Percentiles rank a stretch among this genome's conserved stretches.
Conservation (phyloP, 2,113 vertebrate species). For the Motacilla alba region DNA sequence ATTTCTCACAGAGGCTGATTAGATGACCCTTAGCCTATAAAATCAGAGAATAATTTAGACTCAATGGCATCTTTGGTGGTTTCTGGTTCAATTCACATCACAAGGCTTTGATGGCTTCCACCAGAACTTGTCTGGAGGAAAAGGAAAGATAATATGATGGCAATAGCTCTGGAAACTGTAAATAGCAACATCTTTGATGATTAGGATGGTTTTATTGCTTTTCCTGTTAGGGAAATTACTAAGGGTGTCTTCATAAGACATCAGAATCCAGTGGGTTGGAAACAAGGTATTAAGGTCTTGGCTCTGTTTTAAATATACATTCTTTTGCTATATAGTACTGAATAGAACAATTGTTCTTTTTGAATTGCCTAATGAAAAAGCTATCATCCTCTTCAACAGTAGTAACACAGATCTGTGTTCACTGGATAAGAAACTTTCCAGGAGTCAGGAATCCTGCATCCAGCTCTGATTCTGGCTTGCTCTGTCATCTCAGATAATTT, state of each 20-base stretch:
- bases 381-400: constrained; percentile 2
- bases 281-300: constrained; percentile 4
- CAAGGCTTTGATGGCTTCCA: background rate
- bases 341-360: constrained; percentile 9
- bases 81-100: background rate
- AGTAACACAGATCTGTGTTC: background rate
- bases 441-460: background rate
- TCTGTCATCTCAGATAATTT: background rate
- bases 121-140: background rate
- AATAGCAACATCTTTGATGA: background rate
- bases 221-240: background rate
- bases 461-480: background rate
- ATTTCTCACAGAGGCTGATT: background rate
- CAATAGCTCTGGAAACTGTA: background rate
- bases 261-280: background rate
- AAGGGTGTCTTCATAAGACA: constrained; percentile 2
- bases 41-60: background rate
- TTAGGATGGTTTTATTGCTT: background rate
- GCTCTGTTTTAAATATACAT: background rate
- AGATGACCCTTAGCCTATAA: background rate
- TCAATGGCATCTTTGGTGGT: background rate
- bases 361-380: background rate
- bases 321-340: background rate
- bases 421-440: background rate
- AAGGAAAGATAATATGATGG: background rate